Percentiles rank a stretch among this genome's conserved stretches.
Conservation (phyloP, 2,888 invertebrate genomes). For the Calliopum simillimum region DNA sequence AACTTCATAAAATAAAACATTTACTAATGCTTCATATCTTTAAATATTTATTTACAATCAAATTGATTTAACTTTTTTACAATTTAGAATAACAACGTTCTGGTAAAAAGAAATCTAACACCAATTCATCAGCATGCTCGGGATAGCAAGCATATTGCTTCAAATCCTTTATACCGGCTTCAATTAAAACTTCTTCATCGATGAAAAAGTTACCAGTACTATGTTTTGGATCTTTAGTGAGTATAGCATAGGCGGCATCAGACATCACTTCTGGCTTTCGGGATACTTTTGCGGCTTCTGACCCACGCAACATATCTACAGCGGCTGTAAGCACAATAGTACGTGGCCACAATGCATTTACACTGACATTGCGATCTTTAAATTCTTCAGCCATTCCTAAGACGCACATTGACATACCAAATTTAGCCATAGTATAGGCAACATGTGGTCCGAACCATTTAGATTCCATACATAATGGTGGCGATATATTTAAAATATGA, state of each 20-base stretch:
- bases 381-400: constrained; percentile 97
- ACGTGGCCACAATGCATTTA: constrained; percentile 96
- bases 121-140: constrained; percentile 74
- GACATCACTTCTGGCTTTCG: constrained; percentile 66
- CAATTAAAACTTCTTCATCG: constrained; percentile 87
- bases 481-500: constrained; percentile 94
- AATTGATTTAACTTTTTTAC: background rate
- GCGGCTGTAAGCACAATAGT: constrained; percentile 95
- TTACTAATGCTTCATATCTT: no score
- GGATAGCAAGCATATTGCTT: constrained; percentile 86
- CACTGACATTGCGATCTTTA: constrained; percentile 82
- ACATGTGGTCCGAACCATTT: constrained; percentile 90
- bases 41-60: no score
- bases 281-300: constrained; percentile 51
- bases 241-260: constrained; percentile 62
- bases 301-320: constrained; percentile 83
- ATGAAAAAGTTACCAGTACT: constrained; percentile 90
- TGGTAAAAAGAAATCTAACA: constrained; percentile 87
- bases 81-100: background rate
- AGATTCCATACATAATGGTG: constrained; percentile 89
- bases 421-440: constrained; percentile 98
- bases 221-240: constrained; percentile 77
- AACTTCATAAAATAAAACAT: no score
- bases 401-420: constrained; percentile 98
- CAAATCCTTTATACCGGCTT: constrained; percentile 85